These are phyloP conservation scores for Bostrychus sinensis DNA, from an alignment of 2,113 vertebrate genomes.

Conservation along the genomic window DNA sequence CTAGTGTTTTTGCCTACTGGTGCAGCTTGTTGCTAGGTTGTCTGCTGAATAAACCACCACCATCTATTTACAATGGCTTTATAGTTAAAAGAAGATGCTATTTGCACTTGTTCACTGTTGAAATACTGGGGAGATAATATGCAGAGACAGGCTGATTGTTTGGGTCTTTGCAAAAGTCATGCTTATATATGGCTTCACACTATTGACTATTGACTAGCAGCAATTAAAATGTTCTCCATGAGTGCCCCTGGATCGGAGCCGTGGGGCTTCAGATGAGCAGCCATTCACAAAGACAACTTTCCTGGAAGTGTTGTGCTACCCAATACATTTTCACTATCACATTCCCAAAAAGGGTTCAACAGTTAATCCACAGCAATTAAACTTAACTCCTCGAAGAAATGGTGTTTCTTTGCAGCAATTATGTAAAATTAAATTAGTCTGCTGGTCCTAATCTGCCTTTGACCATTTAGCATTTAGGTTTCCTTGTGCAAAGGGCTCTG, in stretches of 20 bases:
- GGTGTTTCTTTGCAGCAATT: no score
- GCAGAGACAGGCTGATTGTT: background rate
- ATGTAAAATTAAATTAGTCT: background rate
- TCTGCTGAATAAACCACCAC: no score
- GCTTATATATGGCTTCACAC: slow-evolving; percentile 13
- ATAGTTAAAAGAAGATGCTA: no score
- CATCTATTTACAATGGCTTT: no score
- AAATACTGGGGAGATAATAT: background rate
- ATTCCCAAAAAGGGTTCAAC: background rate
- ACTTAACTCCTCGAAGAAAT: no score
- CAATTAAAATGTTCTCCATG: slow-evolving; percentile 72
- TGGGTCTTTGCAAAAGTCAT: background rate
- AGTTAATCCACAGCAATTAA: no score
- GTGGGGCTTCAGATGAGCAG: background rate
- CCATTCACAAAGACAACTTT: background rate
- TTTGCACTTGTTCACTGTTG: no score
- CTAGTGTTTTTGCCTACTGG: no score
- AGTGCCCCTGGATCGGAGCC: slow-evolving; percentile 23
- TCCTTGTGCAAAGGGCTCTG: no score
- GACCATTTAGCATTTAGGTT: no score
- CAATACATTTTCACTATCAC: background rate
- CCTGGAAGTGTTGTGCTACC: slow-evolving; percentile 22
- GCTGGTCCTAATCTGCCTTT: no score
- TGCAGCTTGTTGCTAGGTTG: no score
- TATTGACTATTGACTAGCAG: slow-evolving; percentile 14